Percentiles rank a stretch among this genome's conserved stretches.
phyloP scores from a whole-genome alignment of 2,113 vertebrate genomes.

The Rhombomys opimus region DNA sequence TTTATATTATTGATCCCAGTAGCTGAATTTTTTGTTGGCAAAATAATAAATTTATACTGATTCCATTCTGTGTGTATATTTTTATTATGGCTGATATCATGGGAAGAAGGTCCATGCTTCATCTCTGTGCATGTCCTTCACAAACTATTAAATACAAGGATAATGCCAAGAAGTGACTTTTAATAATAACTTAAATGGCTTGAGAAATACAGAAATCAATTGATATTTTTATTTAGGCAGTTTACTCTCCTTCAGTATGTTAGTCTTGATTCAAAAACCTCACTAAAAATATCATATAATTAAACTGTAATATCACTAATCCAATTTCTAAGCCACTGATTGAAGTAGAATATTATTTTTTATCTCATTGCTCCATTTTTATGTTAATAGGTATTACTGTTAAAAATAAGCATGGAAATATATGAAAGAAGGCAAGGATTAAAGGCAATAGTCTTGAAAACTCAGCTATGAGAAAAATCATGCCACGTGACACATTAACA shows the following conservation, averaged over 20 bases:
- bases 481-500: neutral
- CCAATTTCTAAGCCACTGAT: neutral
- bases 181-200: neutral
- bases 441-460: constrained; percentile 1
- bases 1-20: neutral
- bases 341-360: neutral
- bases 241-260: neutral
- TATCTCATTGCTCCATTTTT: neutral
- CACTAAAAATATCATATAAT: neutral
- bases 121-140: neutral
- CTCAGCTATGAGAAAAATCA: neutral
- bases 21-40: neutral
- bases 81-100: neutral
- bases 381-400: neutral
- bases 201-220: neutral
- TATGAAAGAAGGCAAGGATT: neutral
- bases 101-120: neutral
- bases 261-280: constrained; percentile 10
- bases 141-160: neutral
- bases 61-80: neutral
- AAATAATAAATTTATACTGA: neutral
- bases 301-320: neutral
- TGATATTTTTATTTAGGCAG: constrained; percentile 17
- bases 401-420: neutral
- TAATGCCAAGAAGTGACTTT: neutral